phyloP scores from a whole-genome alignment of 2,888 invertebrate species.

The Caenorhabditis macrosperma region DNA sequence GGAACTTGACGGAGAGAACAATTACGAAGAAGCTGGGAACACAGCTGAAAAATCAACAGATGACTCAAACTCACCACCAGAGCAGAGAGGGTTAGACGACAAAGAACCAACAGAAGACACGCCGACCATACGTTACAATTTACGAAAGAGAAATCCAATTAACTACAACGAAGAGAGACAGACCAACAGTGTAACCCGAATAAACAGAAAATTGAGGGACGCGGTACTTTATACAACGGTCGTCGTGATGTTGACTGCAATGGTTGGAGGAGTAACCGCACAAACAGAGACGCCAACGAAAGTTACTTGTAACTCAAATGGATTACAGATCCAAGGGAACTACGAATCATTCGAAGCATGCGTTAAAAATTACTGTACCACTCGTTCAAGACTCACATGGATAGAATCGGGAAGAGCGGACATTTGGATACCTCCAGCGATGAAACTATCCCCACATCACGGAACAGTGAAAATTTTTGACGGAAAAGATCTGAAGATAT shows the following conservation, averaged over 20 bases:
- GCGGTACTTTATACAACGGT: too few relatives aligned
- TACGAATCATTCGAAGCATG: neutral
- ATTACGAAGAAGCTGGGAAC: neutral
- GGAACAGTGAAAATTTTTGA: neutral
- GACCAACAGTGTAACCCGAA: neutral
- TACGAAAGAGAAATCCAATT: neutral
- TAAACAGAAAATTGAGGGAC: neutral
- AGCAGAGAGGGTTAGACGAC: neutral
- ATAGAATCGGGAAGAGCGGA: neutral
- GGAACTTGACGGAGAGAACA: neutral
- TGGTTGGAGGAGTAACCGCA: too few relatives aligned
- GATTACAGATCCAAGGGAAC: neutral
- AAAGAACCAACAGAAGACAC: neutral
- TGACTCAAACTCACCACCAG: too few relatives aligned
- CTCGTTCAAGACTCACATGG: neutral
- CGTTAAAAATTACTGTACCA: neutral
- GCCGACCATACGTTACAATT: neutral
- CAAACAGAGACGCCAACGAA: neutral
- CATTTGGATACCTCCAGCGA: neutral
- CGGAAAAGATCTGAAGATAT: neutral
- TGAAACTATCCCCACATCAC: neutral
- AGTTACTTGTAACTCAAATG: neutral
- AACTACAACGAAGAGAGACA: constrained; percentile 11
- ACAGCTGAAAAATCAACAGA: too few relatives aligned
- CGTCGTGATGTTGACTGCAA: neutral